phyloP scores from a whole-genome alignment of 2,797 vertebrate genomes.

The Forpus xanthops region DNA sequence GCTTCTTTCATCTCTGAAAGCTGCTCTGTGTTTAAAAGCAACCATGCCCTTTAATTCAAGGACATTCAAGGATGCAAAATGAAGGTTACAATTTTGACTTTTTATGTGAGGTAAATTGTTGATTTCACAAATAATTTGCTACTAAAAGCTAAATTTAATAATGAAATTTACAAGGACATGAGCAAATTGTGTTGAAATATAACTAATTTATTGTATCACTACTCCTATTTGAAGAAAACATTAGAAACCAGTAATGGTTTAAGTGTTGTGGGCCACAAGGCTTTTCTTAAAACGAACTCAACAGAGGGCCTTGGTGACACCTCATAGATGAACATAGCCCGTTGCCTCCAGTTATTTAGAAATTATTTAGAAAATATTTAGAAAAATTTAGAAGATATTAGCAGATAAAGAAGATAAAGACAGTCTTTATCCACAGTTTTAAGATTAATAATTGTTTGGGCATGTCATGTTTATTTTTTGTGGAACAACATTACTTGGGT shows the following conservation, averaged over 20 bases:
- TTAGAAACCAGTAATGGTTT: background rate
- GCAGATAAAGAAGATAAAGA: no score
- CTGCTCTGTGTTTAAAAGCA: constrained; percentile 22
- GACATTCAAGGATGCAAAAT: background rate
- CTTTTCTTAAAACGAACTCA: background rate
- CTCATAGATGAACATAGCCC: background rate
- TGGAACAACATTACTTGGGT: background rate
- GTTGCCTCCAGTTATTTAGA: background rate
- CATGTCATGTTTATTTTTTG: background rate
- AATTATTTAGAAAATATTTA: background rate
- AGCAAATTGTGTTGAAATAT: background rate
- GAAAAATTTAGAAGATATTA: background rate
- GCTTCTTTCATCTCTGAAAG: constrained; percentile 5
- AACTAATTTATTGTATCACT: background rate
- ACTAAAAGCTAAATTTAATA: background rate
- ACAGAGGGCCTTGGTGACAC: background rate
- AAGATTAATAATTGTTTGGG: background rate
- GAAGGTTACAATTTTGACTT: background rate
- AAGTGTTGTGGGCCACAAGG: background rate
- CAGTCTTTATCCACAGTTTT: background rate
- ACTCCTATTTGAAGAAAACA: background rate
- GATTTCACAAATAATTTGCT: background rate
- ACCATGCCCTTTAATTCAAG: constrained; percentile 21
- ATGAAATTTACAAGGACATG: background rate
- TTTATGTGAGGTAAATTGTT: background rate